Conservation (phyloP, 2,797 vertebrate genomes). For the Anguilla marmorata region DNA sequence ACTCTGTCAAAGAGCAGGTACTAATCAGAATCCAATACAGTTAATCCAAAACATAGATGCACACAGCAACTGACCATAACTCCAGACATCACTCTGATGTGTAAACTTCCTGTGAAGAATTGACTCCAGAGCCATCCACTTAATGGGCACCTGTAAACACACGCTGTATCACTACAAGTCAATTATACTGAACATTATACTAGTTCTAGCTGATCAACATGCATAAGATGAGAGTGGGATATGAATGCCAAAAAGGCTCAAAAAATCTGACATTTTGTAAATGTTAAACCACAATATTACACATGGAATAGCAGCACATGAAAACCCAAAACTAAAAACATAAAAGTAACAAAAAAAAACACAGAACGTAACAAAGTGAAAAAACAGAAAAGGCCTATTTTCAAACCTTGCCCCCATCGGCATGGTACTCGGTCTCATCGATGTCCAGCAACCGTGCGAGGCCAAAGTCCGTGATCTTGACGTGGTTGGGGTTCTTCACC, state of each 20-base stretch:
- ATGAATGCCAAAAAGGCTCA: background rate
- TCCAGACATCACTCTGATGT: constrained; percentile 98
- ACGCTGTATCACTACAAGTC: constrained; percentile 1
- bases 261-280: background rate
- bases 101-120: constrained; percentile 94
- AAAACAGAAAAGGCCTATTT: background rate
- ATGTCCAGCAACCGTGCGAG: constrained; percentile 92
- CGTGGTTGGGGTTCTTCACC: constrained; percentile 93
- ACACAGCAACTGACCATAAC: constrained; percentile 77
- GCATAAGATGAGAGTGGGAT: background rate
- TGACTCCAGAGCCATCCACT: constrained; percentile 98
- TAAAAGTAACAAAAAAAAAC: background rate
- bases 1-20: background rate
- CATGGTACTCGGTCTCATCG: constrained; percentile 94
- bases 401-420: constrained; percentile 89
- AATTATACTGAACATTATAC: background rate
- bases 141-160: constrained; percentile 88
- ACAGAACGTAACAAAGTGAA: background rate
- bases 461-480: constrained; percentile 98
- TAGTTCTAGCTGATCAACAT: background rate
- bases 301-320: background rate
- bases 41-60: background rate
- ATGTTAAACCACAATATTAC: background rate
- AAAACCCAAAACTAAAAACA: background rate
- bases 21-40: constrained; percentile 1